phyloP scores from a whole-genome alignment of 1,140 invertebrate species.

The Anoplophora glabripennis region DNA sequence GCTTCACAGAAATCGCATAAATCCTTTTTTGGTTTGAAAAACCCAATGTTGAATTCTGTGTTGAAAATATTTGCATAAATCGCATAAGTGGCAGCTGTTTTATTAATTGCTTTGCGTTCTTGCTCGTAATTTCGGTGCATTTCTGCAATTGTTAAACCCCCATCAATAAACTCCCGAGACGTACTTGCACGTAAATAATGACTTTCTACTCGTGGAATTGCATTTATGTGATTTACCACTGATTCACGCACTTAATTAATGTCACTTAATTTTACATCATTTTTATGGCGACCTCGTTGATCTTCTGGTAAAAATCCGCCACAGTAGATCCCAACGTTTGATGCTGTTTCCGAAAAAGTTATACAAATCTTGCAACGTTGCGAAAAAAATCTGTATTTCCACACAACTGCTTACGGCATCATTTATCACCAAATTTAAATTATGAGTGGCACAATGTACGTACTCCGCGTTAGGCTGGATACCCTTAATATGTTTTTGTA shows the following conservation, averaged over 20 bases:
- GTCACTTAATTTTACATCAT: slow-evolving; percentile 3
- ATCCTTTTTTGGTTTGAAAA: slow-evolving; percentile 31
- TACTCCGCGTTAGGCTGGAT: slow-evolving; percentile 19
- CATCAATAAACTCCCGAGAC: slow-evolving; percentile 35
- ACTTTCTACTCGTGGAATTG: slow-evolving; percentile 30
- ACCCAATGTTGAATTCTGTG: slow-evolving; percentile 17
- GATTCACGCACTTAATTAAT: slow-evolving; percentile 31
- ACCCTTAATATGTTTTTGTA: slow-evolving; percentile 28
- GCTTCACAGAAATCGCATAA: slow-evolving; percentile 26
- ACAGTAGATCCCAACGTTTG: too few relatives aligned
- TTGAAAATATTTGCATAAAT: slow-evolving; percentile 19
- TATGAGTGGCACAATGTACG: slow-evolving; percentile 18
- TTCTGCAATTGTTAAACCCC: slow-evolving; percentile 34
- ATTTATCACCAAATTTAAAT: slow-evolving; percentile 12
- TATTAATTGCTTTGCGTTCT: not conserved
- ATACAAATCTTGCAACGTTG: slow-evolving; percentile 14
- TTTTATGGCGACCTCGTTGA: slow-evolving; percentile 4
- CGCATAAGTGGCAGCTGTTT: not conserved
- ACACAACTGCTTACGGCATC: not conserved
- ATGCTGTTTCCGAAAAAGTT: slow-evolving; percentile 16
- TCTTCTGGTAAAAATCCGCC: slow-evolving; percentile 5
- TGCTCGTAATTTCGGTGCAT: slow-evolving; percentile 32
- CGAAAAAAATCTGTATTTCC: slow-evolving; percentile 11
- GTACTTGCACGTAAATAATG: slow-evolving; percentile 34
- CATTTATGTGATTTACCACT: slow-evolving; percentile 37